Conservation (phyloP, 2,113 vertebrate species). For the Albula goreensis region DNA sequence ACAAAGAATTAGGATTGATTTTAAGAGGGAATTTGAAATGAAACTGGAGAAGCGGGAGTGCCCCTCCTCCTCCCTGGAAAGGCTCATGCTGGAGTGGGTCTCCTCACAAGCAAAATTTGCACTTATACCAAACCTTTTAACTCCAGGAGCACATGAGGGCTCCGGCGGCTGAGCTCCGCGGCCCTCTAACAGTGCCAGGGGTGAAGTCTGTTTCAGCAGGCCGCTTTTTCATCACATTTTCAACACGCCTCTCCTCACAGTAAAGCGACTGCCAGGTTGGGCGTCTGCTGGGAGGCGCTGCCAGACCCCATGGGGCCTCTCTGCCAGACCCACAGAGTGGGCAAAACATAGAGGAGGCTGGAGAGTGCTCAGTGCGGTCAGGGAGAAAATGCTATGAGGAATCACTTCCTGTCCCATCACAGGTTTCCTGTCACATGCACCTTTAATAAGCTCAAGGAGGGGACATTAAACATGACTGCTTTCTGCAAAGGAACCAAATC, state of each 20-base stretch:
- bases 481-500: no score
- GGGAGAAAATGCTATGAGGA: not conserved
- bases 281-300: no score
- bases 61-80: slow-evolving; percentile 24
- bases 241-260: not conserved
- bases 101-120: not conserved
- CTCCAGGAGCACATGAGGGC: not conserved
- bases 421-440: not conserved
- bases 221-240: not conserved
- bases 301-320: no score
- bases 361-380: not conserved
- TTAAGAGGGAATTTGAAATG: slow-evolving; percentile 48
- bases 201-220: not conserved
- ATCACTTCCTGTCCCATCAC: not conserved
- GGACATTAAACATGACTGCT: not conserved
- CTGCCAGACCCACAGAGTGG: no score
- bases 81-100: not conserved
- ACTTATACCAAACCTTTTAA: not conserved
- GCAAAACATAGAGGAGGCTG: not conserved
- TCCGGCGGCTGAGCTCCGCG: not conserved
- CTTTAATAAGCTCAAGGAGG: not conserved
- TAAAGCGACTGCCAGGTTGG: no score
- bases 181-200: not conserved
- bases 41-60: slow-evolving; percentile 45
- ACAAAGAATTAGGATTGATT: slow-evolving; percentile 64